Evolutionary conservation across 2,797 vertebrate species (phyloP).

Genomic region (Enteromius argenteus): DNA sequence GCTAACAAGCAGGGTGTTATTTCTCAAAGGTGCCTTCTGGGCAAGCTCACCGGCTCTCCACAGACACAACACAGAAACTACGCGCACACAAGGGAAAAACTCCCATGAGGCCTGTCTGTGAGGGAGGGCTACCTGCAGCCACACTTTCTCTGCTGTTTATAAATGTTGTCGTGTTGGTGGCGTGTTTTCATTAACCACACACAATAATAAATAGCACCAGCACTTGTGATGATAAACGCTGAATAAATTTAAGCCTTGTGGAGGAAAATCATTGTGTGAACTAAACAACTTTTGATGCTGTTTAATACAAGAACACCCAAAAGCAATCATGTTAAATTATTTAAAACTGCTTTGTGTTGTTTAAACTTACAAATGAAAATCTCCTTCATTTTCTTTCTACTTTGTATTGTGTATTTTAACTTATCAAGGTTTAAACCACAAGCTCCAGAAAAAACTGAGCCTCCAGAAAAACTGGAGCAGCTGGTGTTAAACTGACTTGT

Average conservation of each 20-base stretch:
- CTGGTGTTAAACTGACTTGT: not conserved
- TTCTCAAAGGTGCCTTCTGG: slow-evolving; percentile 42
- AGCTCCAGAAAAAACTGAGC: not conserved
- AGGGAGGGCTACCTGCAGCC: slow-evolving; percentile 60
- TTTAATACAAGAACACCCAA: slow-evolving; percentile 34
- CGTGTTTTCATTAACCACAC: slow-evolving; percentile 41
- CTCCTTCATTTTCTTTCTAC: not conserved
- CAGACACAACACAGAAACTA: slow-evolving; percentile 36
- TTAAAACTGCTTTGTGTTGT: slow-evolving; percentile 20
- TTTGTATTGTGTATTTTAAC: slow-evolving; percentile 8
- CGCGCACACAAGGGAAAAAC: slow-evolving; percentile 65
- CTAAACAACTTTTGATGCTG: slow-evolving; percentile 26
- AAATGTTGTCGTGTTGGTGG: slow-evolving; percentile 36
- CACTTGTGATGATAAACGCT: slow-evolving; percentile 44
- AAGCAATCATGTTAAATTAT: slow-evolving; percentile 28
- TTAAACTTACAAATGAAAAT: not conserved
- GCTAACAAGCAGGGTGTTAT: slow-evolving; percentile 77
- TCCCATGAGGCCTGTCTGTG: slow-evolving; percentile 70
- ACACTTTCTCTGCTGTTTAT: slow-evolving; percentile 29
- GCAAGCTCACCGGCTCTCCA: slow-evolving; percentile 26
- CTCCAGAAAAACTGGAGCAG: not conserved
- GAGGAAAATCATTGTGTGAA: slow-evolving; percentile 23
- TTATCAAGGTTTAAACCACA: not conserved
- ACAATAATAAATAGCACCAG: slow-evolving; percentile 40
- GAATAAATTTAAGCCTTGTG: slow-evolving; percentile 39